These are phyloP conservation scores for Cinara cedri DNA, from an alignment of 2,888 invertebrate species.

Conservation along the genomic window DNA sequence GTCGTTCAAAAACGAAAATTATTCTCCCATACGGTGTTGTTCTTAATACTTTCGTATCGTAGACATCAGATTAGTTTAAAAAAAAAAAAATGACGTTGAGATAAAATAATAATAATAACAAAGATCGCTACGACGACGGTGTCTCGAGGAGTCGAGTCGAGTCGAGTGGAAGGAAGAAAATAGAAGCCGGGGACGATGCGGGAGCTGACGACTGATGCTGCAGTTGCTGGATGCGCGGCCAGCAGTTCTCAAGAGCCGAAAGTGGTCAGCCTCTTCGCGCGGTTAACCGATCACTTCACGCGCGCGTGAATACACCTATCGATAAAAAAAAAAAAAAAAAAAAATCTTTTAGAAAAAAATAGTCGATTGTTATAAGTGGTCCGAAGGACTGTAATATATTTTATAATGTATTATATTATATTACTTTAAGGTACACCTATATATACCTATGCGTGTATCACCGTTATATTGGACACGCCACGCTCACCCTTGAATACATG, in stretches of 20 bases:
- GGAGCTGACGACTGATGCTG: too few relatives aligned
- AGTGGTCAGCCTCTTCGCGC: background rate
- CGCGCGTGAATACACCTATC: too few relatives aligned
- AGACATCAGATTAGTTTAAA: too few relatives aligned
- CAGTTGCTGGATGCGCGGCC: background rate
- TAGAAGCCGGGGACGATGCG: too few relatives aligned
- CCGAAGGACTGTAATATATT: background rate
- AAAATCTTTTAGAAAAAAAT: too few relatives aligned
- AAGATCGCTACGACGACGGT: background rate
- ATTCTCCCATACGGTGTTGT: too few relatives aligned
- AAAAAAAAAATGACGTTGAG: too few relatives aligned
- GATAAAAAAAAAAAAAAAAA: too few relatives aligned
- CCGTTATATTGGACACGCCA: conserved; percentile 44
- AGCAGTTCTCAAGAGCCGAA: background rate
- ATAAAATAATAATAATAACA: background rate
- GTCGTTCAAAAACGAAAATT: too few relatives aligned
- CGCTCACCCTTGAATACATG: conserved; percentile 45
- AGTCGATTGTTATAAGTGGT: background rate
- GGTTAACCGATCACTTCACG: background rate
- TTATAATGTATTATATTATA: background rate
- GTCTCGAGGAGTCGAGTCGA: too few relatives aligned
- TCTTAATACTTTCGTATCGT: too few relatives aligned
- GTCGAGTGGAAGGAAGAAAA: background rate
- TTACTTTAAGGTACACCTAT: background rate
- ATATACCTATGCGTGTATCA: conserved; percentile 15